Base-by-base conservation (phyloP, 1,140 invertebrate species). In the Sycophila sp. region DNA sequence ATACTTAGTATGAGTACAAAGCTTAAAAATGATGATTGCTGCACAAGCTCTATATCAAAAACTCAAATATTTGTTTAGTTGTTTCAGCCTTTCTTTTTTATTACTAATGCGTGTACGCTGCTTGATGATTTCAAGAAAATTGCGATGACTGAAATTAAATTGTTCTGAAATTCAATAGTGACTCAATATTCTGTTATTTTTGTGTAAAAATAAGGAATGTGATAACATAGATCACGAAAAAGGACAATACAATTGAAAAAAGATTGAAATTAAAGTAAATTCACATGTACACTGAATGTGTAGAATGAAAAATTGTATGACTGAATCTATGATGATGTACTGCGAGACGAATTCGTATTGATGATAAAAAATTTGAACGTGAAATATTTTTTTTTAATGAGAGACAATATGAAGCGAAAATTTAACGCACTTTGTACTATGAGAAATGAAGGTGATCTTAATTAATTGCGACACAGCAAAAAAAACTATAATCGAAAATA, bases 211-310 rank as follows among this genome's bases (percentile, higher is more conserved):
- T 30, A 15, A 56, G 24, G 15, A 34, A 47, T 58, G 34, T 55
- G 15, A 55, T 28, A 28, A 60, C 40, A 60, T 62, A 22, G 19
- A 51, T 38, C 42, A 53, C 8, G 62, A 59, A 17, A 19, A 69
- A 38, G 53, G 10, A 38, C 40, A 22, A 60, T 60, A 60, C 22
- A 17, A 36, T 68, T 60, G 56, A 56, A 69, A 69, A n/a, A 62
- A 4, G 8, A 69, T 51, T 53, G 56, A 38, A 66, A 69, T 51
- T 45, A 15, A 38, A 28, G 13, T 0, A 34, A 69, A 24, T 60
- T n/a, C n/a, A n/a, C n/a, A 49, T 26, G 36, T 24, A 47, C 53
- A 53, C 32, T 51, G 10, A 49, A 47, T 30, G 30, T 45, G 7
- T 22, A 68, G 34, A 15, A 15, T 59, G 13, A n/a, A n/a, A n/a